A percentile compares a stretch with the other conserved stretches of the same genome.
Conservation (phyloP, 2,797 vertebrate species). For the Sphenodon punctatus region DNA sequence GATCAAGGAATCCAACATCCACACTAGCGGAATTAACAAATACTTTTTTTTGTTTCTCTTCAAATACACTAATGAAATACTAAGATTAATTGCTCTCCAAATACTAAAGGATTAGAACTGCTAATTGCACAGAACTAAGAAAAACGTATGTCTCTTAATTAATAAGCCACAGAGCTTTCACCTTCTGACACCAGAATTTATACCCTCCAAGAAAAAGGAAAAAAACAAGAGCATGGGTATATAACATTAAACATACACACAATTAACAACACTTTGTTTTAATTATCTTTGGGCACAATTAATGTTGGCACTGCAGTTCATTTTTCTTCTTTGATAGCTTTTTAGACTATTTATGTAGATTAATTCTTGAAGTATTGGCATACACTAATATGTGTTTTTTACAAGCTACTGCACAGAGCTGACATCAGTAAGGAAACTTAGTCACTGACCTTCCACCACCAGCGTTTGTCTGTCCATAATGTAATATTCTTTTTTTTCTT, state of each 20-base stretch:
- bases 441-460: neutral
- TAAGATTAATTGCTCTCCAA: constrained; percentile 58
- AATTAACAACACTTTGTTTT: constrained; percentile 75
- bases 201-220: constrained; percentile 54
- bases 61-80: constrained; percentile 45
- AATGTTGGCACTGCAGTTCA: constrained; percentile 62
- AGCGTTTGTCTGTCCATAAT: neutral
- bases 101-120: constrained; percentile 55
- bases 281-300: constrained; percentile 74
- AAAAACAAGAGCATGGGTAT: constrained; percentile 32
- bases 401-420: constrained; percentile 16
- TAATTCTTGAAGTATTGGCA: constrained; percentile 45
- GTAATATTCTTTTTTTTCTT: neutral
- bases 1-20: constrained; percentile 37
- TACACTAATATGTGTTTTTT: constrained; percentile 6
- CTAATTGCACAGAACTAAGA: constrained; percentile 58
- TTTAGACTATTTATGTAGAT: constrained; percentile 54
- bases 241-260: constrained; percentile 66
- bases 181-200: constrained; percentile 66
- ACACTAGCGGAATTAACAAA: constrained; percentile 36
- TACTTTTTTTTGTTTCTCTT: constrained; percentile 48
- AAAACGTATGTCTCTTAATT: constrained; percentile 70
- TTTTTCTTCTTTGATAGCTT: constrained; percentile 66
- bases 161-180: constrained; percentile 63
- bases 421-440: neutral